Evolutionary conservation across 2,113 vertebrate genomes (phyloP).

Genomic region (Phyllostomus hastatus): DNA sequence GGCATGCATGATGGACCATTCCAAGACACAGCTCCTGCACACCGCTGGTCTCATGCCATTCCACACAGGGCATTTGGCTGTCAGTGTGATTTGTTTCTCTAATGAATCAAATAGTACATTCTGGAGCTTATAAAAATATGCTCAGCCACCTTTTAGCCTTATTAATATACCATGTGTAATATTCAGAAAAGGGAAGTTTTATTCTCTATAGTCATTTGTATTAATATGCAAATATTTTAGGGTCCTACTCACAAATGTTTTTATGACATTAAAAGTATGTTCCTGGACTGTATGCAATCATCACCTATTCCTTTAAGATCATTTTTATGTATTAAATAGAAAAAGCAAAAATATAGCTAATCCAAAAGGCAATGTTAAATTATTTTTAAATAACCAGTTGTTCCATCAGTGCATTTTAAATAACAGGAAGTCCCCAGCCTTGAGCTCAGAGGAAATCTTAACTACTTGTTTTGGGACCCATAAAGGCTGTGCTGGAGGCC

Average conservation of each 20-base stretch:
- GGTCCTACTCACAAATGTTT: neutral
- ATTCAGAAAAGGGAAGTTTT: neutral
- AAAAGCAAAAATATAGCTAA: neutral
- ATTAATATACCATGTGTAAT: neutral
- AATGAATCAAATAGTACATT: neutral
- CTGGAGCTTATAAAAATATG: neutral
- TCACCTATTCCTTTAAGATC: neutral
- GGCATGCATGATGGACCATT: accelerated
- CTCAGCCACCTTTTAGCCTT: neutral
- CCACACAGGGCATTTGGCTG: neutral
- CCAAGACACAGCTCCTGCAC: too few species aligned
- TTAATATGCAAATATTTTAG: neutral
- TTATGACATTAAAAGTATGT: neutral
- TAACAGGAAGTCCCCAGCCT: neutral
- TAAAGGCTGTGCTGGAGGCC: neutral
- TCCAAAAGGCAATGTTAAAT: neutral
- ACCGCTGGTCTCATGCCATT: neutral
- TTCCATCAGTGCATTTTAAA: neutral
- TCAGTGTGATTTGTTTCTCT: neutral
- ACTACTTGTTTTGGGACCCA: neutral
- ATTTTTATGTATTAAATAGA: neutral
- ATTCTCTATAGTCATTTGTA: neutral
- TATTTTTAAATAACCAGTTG: neutral
- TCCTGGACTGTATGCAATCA: neutral
- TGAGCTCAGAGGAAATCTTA: neutral